These are phyloP conservation scores for Subacronicta megacephala DNA, from an alignment of 2,888 invertebrate genomes.

Conservation along the genomic window DNA sequence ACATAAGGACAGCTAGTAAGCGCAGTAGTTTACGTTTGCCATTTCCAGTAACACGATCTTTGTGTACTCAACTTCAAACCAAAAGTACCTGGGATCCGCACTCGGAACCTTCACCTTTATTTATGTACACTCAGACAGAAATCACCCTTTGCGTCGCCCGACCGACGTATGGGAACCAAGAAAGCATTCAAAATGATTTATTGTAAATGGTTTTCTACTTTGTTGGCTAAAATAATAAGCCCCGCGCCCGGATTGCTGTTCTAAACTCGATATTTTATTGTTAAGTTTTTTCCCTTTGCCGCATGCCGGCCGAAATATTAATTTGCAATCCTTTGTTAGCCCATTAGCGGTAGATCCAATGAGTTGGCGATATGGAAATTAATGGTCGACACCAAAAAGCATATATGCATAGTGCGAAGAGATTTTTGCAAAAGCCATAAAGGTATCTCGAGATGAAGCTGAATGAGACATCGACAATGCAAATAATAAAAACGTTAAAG, in stretches of 20 bases:
- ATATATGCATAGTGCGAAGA: constrained; percentile 39
- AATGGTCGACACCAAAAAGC: constrained; percentile 39
- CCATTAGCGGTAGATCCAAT: constrained; percentile 67
- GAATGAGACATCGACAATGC: constrained; percentile 83
- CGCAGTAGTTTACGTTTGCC: constrained; percentile 25
- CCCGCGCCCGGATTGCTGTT: constrained; percentile 80
- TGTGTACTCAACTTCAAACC: constrained; percentile 65
- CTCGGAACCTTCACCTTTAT: constrained; percentile 87
- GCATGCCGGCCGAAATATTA: constrained; percentile 73
- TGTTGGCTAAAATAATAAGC: constrained; percentile 90
- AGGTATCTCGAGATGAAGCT: constrained; percentile 67
- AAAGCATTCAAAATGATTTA: constrained; percentile 90
- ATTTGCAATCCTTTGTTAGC: constrained; percentile 79
- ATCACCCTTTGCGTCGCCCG: constrained; percentile 89
- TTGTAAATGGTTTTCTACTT: constrained; percentile 90
- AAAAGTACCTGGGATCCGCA: constrained; percentile 85
- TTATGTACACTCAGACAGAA: constrained; percentile 88
- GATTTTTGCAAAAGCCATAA: constrained; percentile 62
- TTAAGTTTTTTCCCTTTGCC: constrained; percentile 77
- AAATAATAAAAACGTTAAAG: constrained; percentile 84
- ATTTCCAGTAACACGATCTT: constrained; percentile 57
- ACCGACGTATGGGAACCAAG: constrained; percentile 87
- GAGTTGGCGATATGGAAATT: constrained; percentile 73
- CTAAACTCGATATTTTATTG: constrained; percentile 87
- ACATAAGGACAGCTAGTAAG: constrained; percentile 15